These are phyloP conservation scores for Euura lappo DNA, from an alignment of 1,140 invertebrate species.

Conservation along the genomic window DNA sequence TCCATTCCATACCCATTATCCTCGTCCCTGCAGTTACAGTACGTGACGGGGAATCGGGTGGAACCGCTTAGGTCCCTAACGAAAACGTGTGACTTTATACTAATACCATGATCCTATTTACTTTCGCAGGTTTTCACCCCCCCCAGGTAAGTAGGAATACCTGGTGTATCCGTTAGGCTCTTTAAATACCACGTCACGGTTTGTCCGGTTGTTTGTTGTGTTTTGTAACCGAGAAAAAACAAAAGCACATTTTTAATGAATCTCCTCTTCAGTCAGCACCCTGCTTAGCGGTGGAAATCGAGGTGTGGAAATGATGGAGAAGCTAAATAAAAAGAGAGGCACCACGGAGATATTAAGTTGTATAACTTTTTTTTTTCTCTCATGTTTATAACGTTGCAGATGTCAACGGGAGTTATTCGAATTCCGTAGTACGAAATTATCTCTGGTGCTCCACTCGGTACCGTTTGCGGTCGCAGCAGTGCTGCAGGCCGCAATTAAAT, in stretches of 20 bases:
- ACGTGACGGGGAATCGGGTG: background rate
- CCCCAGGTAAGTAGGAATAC: background rate
- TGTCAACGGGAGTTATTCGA: background rate
- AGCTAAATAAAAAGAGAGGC: background rate
- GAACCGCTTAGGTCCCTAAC: too few species aligned
- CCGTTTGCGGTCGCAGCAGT: too few species aligned
- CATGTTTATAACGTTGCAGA: background rate
- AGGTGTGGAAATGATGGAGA: background rate
- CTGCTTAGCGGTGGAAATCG: too few species aligned
- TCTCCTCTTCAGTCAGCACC: too few species aligned
- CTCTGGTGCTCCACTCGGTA: too few species aligned
- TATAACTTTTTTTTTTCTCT: background rate
- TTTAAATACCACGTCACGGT: too few species aligned
- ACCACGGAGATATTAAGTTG: background rate
- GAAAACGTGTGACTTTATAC: background rate
- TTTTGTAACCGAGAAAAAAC: too few species aligned
- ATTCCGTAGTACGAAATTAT: background rate
- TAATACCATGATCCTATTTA: conserved; percentile 3
- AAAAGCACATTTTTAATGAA: too few species aligned
- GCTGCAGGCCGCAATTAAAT: background rate
- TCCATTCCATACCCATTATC: too few species aligned
- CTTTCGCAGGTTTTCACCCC: background rate
- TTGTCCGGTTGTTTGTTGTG: too few species aligned
- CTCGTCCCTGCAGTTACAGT: background rate
- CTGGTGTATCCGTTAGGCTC: background rate